phyloP scores from a whole-genome alignment of 1,140 invertebrate species.

The Diploscapter pachys region DNA sequence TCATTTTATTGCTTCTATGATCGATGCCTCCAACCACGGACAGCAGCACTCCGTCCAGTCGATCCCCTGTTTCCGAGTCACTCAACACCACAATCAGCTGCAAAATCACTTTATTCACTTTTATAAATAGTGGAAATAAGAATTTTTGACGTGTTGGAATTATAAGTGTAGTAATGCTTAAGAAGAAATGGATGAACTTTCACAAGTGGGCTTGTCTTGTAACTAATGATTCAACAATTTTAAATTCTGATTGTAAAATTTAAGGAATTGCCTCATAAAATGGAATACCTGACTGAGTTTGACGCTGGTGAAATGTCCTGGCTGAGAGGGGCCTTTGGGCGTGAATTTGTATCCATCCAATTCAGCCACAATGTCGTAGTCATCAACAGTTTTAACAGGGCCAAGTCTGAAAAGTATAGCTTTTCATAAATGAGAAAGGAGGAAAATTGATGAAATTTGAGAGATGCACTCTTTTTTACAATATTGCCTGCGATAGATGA shows the following conservation, averaged over 20 bases:
- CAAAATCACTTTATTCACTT: background rate
- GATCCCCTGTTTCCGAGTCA: constrained; percentile 67
- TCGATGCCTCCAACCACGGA: constrained; percentile 76
- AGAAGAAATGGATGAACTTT: too few species aligned
- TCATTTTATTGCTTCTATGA: constrained; percentile 83
- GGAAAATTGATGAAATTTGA: too few species aligned
- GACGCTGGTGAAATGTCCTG: constrained; percentile 74
- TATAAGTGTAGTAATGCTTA: too few species aligned
- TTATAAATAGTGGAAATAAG: background rate
- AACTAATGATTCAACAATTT: too few species aligned
- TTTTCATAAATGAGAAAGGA: constrained; percentile 33
- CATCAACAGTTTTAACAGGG: constrained; percentile 59
- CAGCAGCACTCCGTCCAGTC: constrained; percentile 74
- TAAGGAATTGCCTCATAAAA: constrained; percentile 63
- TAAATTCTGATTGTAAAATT: background rate
- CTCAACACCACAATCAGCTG: background rate
- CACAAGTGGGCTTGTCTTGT: too few species aligned
- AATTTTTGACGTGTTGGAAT: too few species aligned
- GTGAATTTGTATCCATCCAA: constrained; percentile 82
- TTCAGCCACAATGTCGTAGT: constrained; percentile 69
- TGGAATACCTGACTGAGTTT: constrained; percentile 86
- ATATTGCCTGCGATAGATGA: too few species aligned
- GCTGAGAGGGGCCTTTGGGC: constrained; percentile 62
- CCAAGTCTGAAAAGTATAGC: constrained; percentile 59
- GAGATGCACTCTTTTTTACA: too few species aligned